These are phyloP conservation scores for Phataginus tetradactyla DNA, from an alignment of 2,797 vertebrate species.

Conservation along the genomic window DNA sequence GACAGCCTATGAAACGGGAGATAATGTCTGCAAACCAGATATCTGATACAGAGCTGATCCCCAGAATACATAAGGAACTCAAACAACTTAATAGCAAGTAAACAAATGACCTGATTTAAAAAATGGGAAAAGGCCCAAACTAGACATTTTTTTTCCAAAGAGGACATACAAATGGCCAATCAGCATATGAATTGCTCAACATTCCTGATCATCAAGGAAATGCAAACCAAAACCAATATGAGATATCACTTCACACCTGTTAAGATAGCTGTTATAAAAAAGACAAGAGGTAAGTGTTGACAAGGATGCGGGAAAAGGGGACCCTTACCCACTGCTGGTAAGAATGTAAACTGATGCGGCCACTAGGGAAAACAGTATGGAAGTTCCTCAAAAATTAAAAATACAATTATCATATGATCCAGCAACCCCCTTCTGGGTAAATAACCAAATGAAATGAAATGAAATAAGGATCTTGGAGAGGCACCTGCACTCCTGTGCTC, in stretches of 20 bases:
- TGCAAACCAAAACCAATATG: not conserved
- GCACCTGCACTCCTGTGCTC: not conserved
- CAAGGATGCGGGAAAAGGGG: not conserved
- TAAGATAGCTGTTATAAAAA: not conserved
- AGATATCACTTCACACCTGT: not conserved
- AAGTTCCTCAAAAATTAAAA: not conserved
- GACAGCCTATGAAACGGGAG: not conserved
- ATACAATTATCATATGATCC: not conserved
- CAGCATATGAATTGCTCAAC: not conserved
- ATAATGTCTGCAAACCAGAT: not conserved
- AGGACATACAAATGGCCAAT: not conserved
- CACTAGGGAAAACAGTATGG: not conserved
- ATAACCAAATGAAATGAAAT: not conserved
- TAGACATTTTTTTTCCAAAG: not conserved
- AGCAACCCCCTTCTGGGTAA: not conserved
- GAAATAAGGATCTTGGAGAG: not conserved
- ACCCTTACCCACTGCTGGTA: not conserved
- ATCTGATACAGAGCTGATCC: not conserved
- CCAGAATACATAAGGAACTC: not conserved
- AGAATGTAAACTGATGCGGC: not conserved
- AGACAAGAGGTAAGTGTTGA: not conserved
- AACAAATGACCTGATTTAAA: not conserved
- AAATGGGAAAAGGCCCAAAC: not conserved
- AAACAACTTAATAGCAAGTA: not conserved
- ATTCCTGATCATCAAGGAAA: not conserved